Evolutionary conservation across 2,113 vertebrate genomes (phyloP).

Genomic region (Hiodon alosoides): DNA sequence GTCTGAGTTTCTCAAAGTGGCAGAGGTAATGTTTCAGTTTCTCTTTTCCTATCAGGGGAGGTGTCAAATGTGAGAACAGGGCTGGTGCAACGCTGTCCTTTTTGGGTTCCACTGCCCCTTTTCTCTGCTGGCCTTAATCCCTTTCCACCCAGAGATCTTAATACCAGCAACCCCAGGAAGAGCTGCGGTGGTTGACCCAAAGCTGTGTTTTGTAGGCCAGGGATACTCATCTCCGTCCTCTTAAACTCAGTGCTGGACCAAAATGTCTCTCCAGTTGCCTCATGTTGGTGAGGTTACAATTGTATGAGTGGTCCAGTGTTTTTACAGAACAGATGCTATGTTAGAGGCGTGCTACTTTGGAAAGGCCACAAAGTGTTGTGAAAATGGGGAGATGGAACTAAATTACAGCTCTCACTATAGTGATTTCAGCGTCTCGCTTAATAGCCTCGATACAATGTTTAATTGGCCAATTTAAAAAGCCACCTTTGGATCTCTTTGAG

Average conservation of each 20-base stretch:
- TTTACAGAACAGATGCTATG: background rate
- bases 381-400: background rate
- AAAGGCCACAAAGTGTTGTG: background rate
- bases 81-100: constrained; percentile 29
- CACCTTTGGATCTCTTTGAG: no score
- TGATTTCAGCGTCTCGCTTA: background rate
- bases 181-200: background rate
- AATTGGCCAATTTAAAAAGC: no score
- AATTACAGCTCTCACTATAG: background rate
- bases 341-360: background rate
- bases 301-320: background rate
- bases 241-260: no score
- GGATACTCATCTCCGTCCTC: no score
- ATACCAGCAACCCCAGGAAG: background rate
- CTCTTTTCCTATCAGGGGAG: background rate
- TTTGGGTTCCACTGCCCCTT: background rate
- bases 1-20: constrained; percentile 94
- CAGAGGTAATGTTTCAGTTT: constrained; percentile 73
- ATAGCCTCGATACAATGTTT: no score
- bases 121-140: background rate
- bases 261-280: no score
- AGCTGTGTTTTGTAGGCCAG: background rate
- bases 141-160: background rate
- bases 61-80: background rate
- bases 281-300: background rate